Conservation (phyloP, 2,797 vertebrate species). For the Notolepis coatsorum region DNA sequence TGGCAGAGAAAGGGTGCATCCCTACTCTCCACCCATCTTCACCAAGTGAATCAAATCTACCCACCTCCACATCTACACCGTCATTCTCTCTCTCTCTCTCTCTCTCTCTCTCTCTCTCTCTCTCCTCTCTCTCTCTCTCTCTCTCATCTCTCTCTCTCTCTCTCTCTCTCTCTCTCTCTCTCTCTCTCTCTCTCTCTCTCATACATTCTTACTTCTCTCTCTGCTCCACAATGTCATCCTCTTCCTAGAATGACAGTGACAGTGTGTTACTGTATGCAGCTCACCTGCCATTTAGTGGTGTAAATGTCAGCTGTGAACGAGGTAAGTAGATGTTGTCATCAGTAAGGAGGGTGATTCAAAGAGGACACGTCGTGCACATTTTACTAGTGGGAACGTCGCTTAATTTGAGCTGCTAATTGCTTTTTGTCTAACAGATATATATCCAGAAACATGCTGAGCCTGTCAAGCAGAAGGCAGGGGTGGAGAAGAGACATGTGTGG, state of each 20-base stretch:
- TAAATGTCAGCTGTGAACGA: conserved; percentile 18
- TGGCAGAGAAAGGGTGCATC: too few relatives aligned
- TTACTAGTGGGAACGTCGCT: conserved; percentile 12
- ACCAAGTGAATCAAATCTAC: too few relatives aligned
- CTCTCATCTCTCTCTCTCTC: too few relatives aligned
- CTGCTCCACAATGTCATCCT: conserved; percentile 30
- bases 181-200: too few relatives aligned
- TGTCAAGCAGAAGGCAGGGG: conserved; percentile 25
- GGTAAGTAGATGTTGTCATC: conserved; percentile 5
- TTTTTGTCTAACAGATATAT: neutral
- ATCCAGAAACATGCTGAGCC: conserved; percentile 12
- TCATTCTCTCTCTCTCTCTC: too few relatives aligned
- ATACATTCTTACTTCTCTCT: conserved; percentile 33
- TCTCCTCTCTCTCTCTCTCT: too few relatives aligned
- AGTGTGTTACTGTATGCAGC: neutral
- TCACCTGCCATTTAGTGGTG: neutral
- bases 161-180: too few relatives aligned
- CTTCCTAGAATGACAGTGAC: conserved; percentile 21
- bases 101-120: too few relatives aligned
- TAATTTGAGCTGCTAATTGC: conserved; percentile 40
- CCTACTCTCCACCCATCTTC: too few relatives aligned
- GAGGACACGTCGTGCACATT: conserved; percentile 17
- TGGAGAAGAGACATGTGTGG: conserved; percentile 22
- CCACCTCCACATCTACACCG: too few relatives aligned
- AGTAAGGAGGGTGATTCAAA: neutral